Conservation (phyloP, 1,140 invertebrate species). For the Drosophila teissieri region DNA sequence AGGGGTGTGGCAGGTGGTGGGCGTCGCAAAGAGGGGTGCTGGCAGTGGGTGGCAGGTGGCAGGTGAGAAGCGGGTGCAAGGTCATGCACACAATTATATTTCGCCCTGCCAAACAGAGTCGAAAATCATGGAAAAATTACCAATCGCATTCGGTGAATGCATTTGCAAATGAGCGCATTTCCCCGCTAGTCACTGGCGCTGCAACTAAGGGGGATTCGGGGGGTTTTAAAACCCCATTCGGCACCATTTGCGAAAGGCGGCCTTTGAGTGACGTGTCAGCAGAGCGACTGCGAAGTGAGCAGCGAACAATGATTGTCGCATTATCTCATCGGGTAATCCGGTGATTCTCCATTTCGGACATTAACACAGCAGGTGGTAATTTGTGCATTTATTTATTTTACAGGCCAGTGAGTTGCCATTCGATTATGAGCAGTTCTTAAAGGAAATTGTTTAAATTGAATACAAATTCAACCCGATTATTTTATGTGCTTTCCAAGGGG, state of each 20-base stretch:
- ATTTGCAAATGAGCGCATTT: background rate
- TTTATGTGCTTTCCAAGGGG: too few relatives aligned
- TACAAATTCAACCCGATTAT: too few relatives aligned
- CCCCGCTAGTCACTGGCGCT: background rate
- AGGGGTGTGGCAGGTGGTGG: conserved; percentile 1
- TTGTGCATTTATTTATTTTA: conserved; percentile 1
- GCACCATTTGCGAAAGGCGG: background rate
- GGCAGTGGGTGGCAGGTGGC: too few relatives aligned
- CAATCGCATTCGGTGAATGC: conserved; percentile 25
- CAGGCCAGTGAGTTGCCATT: background rate
- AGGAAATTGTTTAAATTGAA: too few relatives aligned
- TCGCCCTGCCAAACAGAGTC: background rate
- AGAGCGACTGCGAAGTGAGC: conserved; percentile 6
- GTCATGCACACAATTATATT: conserved; percentile 8
- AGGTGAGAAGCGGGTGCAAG: conserved; percentile 19
- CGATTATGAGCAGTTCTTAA: too few relatives aligned
- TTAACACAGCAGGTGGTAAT: background rate
- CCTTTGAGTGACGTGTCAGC: conserved; percentile 15
- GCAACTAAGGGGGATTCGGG: background rate
- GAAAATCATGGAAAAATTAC: conserved; percentile 25
- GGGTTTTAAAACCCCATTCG: background rate
- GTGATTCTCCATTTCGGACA: conserved; percentile 1
- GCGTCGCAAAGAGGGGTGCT: background rate
- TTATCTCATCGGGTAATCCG: conserved; percentile 13
- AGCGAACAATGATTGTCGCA: conserved; percentile 14